phyloP scores from a whole-genome alignment of 2,113 vertebrate species.

The Oreochromis aureus region DNA sequence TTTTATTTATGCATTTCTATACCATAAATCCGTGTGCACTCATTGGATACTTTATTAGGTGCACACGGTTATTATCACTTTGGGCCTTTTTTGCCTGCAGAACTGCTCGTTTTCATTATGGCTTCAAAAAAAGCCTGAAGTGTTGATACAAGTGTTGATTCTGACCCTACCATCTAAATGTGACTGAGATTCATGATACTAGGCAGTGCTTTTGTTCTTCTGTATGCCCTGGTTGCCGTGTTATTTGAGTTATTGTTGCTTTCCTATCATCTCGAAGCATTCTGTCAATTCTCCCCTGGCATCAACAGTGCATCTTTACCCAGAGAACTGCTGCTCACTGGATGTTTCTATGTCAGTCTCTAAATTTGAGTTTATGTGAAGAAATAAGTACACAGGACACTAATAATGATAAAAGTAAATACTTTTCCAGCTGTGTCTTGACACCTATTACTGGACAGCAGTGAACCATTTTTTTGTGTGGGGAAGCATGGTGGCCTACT shows the following conservation, averaged over 20 bases:
- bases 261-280: background rate
- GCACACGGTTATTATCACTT: background rate
- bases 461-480: conserved; percentile 92
- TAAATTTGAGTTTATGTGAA: background rate
- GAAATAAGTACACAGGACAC: background rate
- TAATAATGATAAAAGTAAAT: background rate
- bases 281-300: background rate
- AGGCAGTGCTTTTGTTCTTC: background rate
- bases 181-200: background rate
- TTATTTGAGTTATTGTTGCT: background rate
- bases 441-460: conserved; percentile 88
- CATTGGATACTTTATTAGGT: background rate
- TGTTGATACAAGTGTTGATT: background rate
- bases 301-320: background rate
- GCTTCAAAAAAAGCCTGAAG: background rate
- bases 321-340: background rate
- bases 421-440: conserved; percentile 79
- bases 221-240: background rate
- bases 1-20: background rate
- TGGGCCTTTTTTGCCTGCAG: background rate
- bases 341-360: background rate
- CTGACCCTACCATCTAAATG: background rate
- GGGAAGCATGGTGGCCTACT: conserved; percentile 92
- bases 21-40: background rate
- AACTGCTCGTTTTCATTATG: background rate